Conservation (phyloP, 2,113 vertebrate genomes). For the western clawed frog (Xenopus tropicalis) region UCB_Xtro_10.0 CM004450.2:96719001-96719500, state of each 20-base stretch:
- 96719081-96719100: not conserved
- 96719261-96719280: conserved; percentile 3
- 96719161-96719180: conserved; percentile 4
- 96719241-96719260: not conserved
- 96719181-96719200: not conserved
- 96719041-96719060: not conserved
- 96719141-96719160: not conserved
- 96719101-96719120: not conserved
- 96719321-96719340: conserved; percentile 29
- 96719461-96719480: conserved; percentile 69
- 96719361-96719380: conserved; percentile 67
- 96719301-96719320: conserved; percentile 20
- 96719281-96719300: not conserved
- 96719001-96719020: no score
- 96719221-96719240: not conserved
- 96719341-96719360: conserved; percentile 70
- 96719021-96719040: not conserved
- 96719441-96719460: conserved; percentile 66
- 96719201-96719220: not conserved
- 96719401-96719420: conserved; percentile 62
- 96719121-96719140: conserved; percentile 41
- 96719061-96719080: not conserved
- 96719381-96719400: conserved; percentile 66
- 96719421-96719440: conserved; percentile 61
- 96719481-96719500: conserved; percentile 51